Percentiles rank a stretch among this genome's conserved stretches.
Evolutionary conservation across 1,140 invertebrate species (phyloP).

Genomic region (Zaprionus vittiger): DNA sequence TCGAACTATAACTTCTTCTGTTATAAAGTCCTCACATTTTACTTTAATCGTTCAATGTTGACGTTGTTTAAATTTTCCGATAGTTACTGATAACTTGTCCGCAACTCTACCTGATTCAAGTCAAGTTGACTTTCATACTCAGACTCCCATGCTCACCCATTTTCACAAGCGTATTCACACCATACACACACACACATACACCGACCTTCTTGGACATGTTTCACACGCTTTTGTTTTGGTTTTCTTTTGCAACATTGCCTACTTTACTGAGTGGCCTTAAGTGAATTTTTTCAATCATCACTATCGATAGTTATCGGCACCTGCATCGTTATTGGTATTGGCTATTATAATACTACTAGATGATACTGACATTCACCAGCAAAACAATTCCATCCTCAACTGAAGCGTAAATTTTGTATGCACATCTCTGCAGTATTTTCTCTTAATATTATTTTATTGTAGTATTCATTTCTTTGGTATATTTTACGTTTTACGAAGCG

Average conservation of each 20-base stretch:
- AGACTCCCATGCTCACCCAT: neutral
- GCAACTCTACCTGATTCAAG: neutral
- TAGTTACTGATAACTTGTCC: neutral
- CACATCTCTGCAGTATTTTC: constrained; percentile 14
- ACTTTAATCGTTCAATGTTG: neutral
- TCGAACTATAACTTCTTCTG: neutral
- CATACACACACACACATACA: neutral
- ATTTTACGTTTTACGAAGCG: constrained; percentile 24
- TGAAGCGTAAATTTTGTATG: constrained; percentile 17
- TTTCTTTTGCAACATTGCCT: constrained; percentile 18
- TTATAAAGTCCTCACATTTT: neutral
- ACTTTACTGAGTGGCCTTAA: constrained; percentile 51
- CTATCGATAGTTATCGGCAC: constrained; percentile 29
- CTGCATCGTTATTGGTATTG: constrained; percentile 17
- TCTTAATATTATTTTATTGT: neutral
- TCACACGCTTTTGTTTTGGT: constrained; percentile 24
- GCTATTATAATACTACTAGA: neutral
- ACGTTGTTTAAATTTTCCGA: neutral
- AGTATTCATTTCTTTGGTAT: constrained; percentile 2
- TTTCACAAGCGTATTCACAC: neutral
- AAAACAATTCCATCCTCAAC: neutral
- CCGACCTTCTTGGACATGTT: neutral
- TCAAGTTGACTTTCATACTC: neutral
- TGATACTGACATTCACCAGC: neutral
- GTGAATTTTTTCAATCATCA: constrained; percentile 31